These are phyloP conservation scores for Drosophila melanosoma DNA, from an alignment of 2,888 invertebrate genomes.

Conservation along the genomic window DNA sequence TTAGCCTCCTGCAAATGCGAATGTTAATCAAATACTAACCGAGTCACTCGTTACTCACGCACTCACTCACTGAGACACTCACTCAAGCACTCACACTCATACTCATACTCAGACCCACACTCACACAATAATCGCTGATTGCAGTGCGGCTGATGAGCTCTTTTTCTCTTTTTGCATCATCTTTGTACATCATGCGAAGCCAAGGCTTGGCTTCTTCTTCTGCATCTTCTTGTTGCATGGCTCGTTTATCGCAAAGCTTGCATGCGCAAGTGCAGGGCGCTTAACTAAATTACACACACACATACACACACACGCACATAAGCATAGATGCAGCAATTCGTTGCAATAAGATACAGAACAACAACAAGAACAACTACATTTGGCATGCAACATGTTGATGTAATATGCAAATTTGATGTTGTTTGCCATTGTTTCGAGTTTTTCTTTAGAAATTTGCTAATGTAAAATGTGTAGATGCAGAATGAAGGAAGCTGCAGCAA, in stretches of 20 bases:
- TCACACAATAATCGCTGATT: slow-evolving; percentile 57
- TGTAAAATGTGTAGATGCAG: slow-evolving; percentile 25
- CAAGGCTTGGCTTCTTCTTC: neutral
- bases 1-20: slow-evolving; percentile 18
- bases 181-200: slow-evolving; percentile 18
- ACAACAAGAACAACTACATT: slow-evolving; percentile 34
- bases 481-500: slow-evolving; percentile 45
- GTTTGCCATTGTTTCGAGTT: slow-evolving; percentile 61
- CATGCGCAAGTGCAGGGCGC: slow-evolving; percentile 49
- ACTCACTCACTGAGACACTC: slow-evolving; percentile 7
- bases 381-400: slow-evolving; percentile 78
- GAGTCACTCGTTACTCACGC: slow-evolving; percentile 53
- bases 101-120: slow-evolving; percentile 10
- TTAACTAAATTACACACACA: slow-evolving; percentile 69
- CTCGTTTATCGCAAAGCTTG: slow-evolving; percentile 58
- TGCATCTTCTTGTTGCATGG: slow-evolving; percentile 45
- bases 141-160: slow-evolving; percentile 35
- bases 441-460: slow-evolving; percentile 64
- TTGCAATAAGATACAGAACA: slow-evolving; percentile 45
- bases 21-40: slow-evolving; percentile 42
- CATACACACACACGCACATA: neutral
- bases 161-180: slow-evolving; percentile 19
- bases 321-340: slow-evolving; percentile 64
- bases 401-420: slow-evolving; percentile 75
- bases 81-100: slow-evolving; percentile 8